phyloP scores from a whole-genome alignment of 2,113 vertebrate species.

The Ammodytes marinus region DNA sequence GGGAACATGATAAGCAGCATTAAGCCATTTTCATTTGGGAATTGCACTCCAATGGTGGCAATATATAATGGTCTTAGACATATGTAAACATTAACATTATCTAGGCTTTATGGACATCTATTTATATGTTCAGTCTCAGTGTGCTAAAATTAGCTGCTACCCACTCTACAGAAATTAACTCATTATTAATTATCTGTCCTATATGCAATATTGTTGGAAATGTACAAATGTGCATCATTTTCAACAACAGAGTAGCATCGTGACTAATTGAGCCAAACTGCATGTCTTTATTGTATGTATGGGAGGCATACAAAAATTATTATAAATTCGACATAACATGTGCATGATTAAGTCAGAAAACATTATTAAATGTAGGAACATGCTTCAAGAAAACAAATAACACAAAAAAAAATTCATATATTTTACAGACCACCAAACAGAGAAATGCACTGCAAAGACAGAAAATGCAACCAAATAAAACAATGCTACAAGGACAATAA shows the following conservation, averaged over 20 bases:
- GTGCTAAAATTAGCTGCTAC: slow-evolving; percentile 14
- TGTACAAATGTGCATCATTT: slow-evolving; percentile 18
- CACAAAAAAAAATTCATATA: background rate
- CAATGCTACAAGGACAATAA: too few species aligned
- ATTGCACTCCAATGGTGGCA: background rate
- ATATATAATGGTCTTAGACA: slow-evolving; percentile 13
- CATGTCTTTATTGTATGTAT: too few species aligned
- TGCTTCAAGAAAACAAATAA: background rate
- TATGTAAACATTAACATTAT: slow-evolving; percentile 1
- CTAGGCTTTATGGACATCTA: slow-evolving; percentile 8
- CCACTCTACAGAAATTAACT: slow-evolving; percentile 20
- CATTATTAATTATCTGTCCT: background rate
- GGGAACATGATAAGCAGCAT: slow-evolving; percentile 6
- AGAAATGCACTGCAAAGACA: background rate
- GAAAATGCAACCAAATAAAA: too few species aligned
- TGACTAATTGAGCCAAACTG: too few species aligned
- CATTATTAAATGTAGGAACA: too few species aligned
- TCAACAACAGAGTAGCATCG: background rate
- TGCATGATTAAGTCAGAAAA: too few species aligned
- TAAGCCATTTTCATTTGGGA: slow-evolving; percentile 26
- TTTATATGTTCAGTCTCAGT: slow-evolving; percentile 11
- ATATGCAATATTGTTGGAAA: slow-evolving; percentile 9
- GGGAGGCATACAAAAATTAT: too few species aligned
- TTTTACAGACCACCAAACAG: background rate
- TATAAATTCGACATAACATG: too few species aligned